A percentile compares a stretch with the other conserved stretches of the same genome.
Conservation (phyloP, 1,140 invertebrate genomes). For the Conus betulinus region DNA sequence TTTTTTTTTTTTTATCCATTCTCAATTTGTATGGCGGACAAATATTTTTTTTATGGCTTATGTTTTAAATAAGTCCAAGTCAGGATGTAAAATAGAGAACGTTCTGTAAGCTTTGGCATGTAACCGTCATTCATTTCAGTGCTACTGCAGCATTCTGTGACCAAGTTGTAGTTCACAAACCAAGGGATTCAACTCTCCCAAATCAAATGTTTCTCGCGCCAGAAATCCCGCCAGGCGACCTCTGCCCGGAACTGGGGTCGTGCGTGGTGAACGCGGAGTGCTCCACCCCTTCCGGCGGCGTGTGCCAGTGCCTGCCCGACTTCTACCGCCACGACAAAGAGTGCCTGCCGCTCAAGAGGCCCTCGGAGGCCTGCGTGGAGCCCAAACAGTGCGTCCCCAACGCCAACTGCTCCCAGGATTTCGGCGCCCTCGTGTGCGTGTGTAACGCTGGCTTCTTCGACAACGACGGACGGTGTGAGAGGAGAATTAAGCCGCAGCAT, state of each 20-base stretch:
- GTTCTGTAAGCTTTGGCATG: too few species aligned
- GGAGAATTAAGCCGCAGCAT: conserved; percentile 35
- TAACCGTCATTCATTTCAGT: too few species aligned
- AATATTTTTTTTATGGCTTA: too few species aligned
- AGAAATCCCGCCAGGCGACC: conserved; percentile 27
- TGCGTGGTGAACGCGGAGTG: conserved; percentile 41
- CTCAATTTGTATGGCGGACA: too few species aligned
- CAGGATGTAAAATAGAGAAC: too few species aligned
- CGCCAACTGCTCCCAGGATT: conserved; percentile 31
- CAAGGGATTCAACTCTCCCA: too few species aligned
- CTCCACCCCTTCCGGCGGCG: conserved; percentile 26
- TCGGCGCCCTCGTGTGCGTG: conserved; percentile 26
- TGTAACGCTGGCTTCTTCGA: conserved; percentile 37
- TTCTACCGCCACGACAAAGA: conserved; percentile 22
- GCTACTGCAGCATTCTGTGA: too few species aligned
- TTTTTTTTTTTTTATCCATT: too few species aligned
- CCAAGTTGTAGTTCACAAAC: too few species aligned
- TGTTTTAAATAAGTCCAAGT: too few species aligned
- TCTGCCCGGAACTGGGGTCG: conserved; percentile 21
- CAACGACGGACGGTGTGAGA: conserved; percentile 17
- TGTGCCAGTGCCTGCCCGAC: conserved; percentile 37
- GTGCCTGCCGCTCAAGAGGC: conserved; percentile 23
- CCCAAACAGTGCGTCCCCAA: conserved; percentile 23
- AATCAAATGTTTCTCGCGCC: neutral
- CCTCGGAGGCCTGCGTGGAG: conserved; percentile 1